Evolutionary conservation across 2,888 invertebrate species (phyloP), one percentile per base, ranked within the genome.

Genomic region (Poecilobothrus nobilitatus): DNA sequence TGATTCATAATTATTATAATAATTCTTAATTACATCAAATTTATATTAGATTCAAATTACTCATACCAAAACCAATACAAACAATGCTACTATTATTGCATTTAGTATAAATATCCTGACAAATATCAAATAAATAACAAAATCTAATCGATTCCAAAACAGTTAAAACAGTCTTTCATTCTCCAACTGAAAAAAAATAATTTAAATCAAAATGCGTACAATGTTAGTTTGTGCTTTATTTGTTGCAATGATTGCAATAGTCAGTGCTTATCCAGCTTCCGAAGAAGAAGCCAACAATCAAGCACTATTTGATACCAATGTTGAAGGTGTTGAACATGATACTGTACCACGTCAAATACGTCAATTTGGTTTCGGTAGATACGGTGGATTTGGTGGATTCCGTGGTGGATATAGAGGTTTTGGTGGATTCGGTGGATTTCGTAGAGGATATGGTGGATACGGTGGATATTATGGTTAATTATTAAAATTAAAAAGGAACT

Each of bases 351-450:
- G 62, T 21, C 27, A 62, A 44, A 41, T 63, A 1, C 68, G 70
- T 66, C 68, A 68, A 33, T 15, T 6, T 9, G 27, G 27, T 27
- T 27, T 27, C 5, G 66, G 20, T 21, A 69, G 69, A 18, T 64
- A 64, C 21, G 12, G 12, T 66, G 37, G 37, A 7, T 37, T 37
- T 37, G 6, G 68, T 53, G 66, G 68, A 27, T 68, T 66, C 21
- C 70, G 70, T 0, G 70, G 70, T 37, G 70, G 70, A 63, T 68
- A 63, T 41, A 70, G 71, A 10, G 63, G 34, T 22, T 41, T 12
- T 12, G 66, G 65, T n/a, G 27, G 61, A 20, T 63, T 22, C 37
- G 67, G 63, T 33, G 63, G 63, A 34, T 22, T 22, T 12, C 18
- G 12, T 63, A 22, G 63, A 22, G 63, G 63, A 53, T 53, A 4